A percentile compares a stretch with the other conserved stretches of the same genome.
Conservation (phyloP, 1,140 invertebrate genomes). For the Hylyphantes graminicola region DNA sequence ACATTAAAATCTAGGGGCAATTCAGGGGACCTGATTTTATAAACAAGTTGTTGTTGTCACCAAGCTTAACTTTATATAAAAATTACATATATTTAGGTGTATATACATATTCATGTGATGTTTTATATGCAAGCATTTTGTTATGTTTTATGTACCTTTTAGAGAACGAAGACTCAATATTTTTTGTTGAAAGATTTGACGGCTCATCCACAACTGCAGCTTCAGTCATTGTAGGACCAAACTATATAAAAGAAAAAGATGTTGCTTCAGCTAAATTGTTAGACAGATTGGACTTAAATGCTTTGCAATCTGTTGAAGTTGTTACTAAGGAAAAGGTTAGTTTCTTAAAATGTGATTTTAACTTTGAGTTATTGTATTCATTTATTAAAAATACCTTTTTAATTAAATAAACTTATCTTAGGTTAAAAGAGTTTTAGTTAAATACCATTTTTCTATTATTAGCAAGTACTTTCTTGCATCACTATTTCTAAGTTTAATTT, state of each 20-base stretch:
- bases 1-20: too few species aligned
- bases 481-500: too few species aligned
- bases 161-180: constrained; percentile 40
- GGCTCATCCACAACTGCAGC: neutral
- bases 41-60: too few species aligned
- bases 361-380: neutral
- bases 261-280: constrained; percentile 26
- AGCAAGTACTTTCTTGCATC: too few species aligned
- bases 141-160: neutral
- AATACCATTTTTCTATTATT: neutral
- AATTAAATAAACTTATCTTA: neutral
- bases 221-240: constrained; percentile 17
- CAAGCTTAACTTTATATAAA: too few species aligned
- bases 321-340: neutral
- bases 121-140: neutral
- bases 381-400: neutral
- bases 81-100: too few species aligned
- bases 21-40: too few species aligned
- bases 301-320: constrained; percentile 3
- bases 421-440: neutral
- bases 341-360: neutral
- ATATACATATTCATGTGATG: neutral
- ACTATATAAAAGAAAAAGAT: constrained; percentile 43
- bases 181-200: constrained; percentile 41
- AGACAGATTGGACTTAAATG: constrained; percentile 34